These are phyloP conservation scores for Zaprionus obscuricornis DNA, from an alignment of 2,888 invertebrate genomes.

Conservation along the genomic window DNA sequence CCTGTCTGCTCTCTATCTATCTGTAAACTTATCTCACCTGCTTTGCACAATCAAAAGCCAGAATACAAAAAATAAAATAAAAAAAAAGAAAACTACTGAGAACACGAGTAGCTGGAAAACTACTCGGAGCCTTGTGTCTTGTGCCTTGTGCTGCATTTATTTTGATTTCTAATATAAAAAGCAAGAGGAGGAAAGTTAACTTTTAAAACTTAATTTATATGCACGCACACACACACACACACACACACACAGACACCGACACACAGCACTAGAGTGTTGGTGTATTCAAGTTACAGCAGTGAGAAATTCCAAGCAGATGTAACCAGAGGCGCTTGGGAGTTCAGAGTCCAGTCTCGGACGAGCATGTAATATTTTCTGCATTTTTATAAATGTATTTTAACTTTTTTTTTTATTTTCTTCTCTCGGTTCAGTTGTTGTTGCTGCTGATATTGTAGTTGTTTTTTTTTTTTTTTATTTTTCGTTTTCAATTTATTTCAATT, in stretches of 20 bases:
- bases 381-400: constrained; percentile 37
- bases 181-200: constrained; percentile 46
- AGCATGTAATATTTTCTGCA: constrained; percentile 57
- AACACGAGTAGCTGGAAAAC: constrained; percentile 35
- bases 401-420: constrained; percentile 25
- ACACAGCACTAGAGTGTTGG: constrained; percentile 5
- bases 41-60: constrained; percentile 58
- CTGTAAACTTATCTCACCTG: constrained; percentile 39
- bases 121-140: too few species aligned
- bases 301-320: constrained; percentile 28
- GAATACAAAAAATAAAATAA: constrained; percentile 8
- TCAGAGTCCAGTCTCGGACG: constrained; percentile 27
- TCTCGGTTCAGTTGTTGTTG: too few species aligned
- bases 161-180: constrained; percentile 65
- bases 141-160: constrained; percentile 69
- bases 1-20: constrained; percentile 4
- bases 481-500: constrained; percentile 76
- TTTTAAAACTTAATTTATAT: constrained; percentile 78
- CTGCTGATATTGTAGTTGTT: too few species aligned
- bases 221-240: constrained; percentile 55
- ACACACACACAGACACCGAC: constrained; percentile 14
- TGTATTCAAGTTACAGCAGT: constrained; percentile 56
- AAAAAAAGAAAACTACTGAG: not conserved
- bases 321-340: constrained; percentile 20
- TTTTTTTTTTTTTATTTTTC: too few species aligned